These are phyloP conservation scores for Brachyptera putata DNA, from an alignment of 2,888 invertebrate species.

Conservation along the genomic window DNA sequence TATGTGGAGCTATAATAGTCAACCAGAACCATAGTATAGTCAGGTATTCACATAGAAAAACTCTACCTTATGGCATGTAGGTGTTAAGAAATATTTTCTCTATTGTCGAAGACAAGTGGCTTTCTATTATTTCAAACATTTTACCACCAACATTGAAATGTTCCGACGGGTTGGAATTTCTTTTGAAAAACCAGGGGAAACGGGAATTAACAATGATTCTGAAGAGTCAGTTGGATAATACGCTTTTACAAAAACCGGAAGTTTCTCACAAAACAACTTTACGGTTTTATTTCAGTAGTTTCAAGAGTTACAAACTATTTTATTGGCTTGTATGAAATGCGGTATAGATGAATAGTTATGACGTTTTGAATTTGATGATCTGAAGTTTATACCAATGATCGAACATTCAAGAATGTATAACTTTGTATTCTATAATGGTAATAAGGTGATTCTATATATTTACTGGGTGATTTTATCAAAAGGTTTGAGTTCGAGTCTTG, in stretches of 20 bases:
- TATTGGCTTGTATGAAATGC: neutral
- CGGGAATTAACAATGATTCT: neutral
- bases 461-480: neutral
- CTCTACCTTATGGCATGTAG: neutral
- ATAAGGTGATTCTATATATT: no score
- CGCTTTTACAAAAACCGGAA: neutral
- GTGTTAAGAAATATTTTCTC: neutral
- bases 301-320: constrained; percentile 1
- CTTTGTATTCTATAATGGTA: no score
- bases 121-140: constrained; percentile 18
- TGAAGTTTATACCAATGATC: no score
- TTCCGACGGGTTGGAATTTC: neutral
- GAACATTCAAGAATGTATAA: no score
- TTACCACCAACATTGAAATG: constrained; percentile 16
- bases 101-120: constrained; percentile 14
- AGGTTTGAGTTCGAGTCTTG: no score
- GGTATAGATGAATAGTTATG: no score
- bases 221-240: neutral
- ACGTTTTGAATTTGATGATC: no score
- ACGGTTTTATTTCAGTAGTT: neutral
- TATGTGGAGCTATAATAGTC: constrained; percentile 3
- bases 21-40: neutral
- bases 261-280: neutral
- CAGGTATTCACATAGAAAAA: neutral
- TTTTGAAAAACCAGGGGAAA: neutral